Conservation (phyloP, 2,113 vertebrate genomes). For the Bagarius yarrelli region DNA sequence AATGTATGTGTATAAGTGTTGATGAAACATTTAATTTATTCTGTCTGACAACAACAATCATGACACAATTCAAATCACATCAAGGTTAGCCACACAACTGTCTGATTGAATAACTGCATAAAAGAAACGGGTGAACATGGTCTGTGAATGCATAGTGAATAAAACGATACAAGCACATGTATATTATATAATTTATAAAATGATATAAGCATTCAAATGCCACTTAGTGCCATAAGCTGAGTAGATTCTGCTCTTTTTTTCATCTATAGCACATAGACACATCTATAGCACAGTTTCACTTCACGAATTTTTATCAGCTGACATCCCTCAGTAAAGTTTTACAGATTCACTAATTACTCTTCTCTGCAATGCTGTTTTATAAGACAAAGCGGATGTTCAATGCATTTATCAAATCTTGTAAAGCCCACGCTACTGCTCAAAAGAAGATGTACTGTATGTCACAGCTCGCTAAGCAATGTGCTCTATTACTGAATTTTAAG, state of each 20-base stretch:
- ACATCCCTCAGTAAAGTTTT: background rate
- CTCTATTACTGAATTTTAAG: constrained; percentile 2
- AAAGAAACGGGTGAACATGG: no score
- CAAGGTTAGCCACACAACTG: no score
- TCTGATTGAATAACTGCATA: no score
- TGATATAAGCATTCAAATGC: no score
- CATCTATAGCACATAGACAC: background rate
- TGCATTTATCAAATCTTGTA: background rate
- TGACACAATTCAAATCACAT: no score
- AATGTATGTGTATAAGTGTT: no score
- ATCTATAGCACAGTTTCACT: constrained; percentile 4
- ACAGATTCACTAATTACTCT: background rate
- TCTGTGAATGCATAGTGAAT: no score
- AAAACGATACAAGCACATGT: no score
- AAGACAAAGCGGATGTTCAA: background rate
- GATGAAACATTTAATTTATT: no score
- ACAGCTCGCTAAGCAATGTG: background rate
- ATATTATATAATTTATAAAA: no score
- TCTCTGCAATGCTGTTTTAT: constrained; percentile 11
- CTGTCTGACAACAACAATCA: no score
- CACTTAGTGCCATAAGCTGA: no score
- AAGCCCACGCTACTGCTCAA: background rate
- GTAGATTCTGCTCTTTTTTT: constrained; percentile 1
- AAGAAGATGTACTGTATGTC: background rate
- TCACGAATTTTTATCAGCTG: background rate